These are phyloP conservation scores for Pardosa pseudoannulata DNA, from an alignment of 2,888 invertebrate species.

Conservation along the genomic window DNA sequence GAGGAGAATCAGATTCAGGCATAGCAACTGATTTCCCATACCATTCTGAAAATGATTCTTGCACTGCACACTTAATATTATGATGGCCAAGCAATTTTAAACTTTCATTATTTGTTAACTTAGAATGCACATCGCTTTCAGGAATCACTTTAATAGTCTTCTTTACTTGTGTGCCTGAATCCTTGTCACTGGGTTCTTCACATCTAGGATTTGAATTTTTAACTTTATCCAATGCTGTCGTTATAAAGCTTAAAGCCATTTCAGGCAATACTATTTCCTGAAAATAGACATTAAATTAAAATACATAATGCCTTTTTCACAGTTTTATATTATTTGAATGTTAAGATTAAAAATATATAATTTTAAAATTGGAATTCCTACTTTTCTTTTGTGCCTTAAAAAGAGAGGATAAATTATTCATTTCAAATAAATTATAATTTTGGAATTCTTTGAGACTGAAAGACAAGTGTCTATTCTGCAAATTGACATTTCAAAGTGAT, in stretches of 20 bases:
- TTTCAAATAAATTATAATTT: too few species aligned
- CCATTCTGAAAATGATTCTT: slow-evolving; percentile 31
- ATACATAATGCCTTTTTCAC: too few species aligned
- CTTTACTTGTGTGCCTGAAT: background rate
- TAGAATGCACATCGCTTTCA: slow-evolving; percentile 32
- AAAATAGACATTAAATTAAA: too few species aligned
- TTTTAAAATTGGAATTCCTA: too few species aligned
- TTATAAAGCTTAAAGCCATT: slow-evolving; percentile 59
- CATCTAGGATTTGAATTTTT: background rate
- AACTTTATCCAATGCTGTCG: slow-evolving; percentile 6
- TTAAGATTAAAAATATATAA: too few species aligned
- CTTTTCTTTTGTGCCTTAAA: too few species aligned
- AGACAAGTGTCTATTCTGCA: too few species aligned
- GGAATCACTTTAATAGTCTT: slow-evolving; percentile 26
- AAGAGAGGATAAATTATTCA: too few species aligned
- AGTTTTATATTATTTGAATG: too few species aligned
- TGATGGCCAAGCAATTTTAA: slow-evolving; percentile 8
- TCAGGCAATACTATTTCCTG: slow-evolving; percentile 75
- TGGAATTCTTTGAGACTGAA: too few species aligned
- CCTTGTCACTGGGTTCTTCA: background rate
- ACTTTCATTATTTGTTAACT: too few species aligned
- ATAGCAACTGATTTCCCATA: background rate
- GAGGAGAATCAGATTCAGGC: background rate
- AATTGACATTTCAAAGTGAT: too few species aligned
- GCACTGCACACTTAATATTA: slow-evolving; percentile 14